Conservation (phyloP, 2,888 invertebrate species). For the Metallyticus violacea region DNA sequence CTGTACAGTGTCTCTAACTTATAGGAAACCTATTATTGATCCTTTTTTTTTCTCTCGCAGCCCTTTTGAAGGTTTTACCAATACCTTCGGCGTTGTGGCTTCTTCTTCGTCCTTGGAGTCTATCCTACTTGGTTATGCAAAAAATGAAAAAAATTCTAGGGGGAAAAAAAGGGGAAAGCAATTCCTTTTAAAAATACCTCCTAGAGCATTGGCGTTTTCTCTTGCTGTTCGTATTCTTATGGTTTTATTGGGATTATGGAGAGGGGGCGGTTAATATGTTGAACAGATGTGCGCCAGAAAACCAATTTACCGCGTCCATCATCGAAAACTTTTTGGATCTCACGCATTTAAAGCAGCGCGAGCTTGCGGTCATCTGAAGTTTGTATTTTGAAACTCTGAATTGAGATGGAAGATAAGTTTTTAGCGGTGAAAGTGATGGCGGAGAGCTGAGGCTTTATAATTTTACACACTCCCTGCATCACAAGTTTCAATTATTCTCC, state of each 20-base stretch:
- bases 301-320: background rate
- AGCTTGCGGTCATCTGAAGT: background rate
- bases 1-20: background rate
- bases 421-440: background rate
- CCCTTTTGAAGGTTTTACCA: background rate
- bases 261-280: background rate
- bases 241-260: background rate
- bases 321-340: background rate
- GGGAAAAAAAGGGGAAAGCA: background rate
- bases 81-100: background rate
- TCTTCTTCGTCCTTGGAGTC: background rate
- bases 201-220: background rate
- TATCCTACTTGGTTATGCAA: background rate
- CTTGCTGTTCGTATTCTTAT: background rate
- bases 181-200: background rate
- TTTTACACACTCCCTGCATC: background rate
- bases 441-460: background rate
- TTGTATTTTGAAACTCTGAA: background rate
- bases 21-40: background rate
- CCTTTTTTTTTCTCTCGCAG: background rate
- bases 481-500: background rate
- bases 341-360: background rate
- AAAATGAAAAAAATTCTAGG: background rate
- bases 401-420: too few relatives aligned
- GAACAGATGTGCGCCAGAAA: background rate